phyloP scores from a whole-genome alignment of 2,888 invertebrate genomes.

The Metellina segmentata region DNA sequence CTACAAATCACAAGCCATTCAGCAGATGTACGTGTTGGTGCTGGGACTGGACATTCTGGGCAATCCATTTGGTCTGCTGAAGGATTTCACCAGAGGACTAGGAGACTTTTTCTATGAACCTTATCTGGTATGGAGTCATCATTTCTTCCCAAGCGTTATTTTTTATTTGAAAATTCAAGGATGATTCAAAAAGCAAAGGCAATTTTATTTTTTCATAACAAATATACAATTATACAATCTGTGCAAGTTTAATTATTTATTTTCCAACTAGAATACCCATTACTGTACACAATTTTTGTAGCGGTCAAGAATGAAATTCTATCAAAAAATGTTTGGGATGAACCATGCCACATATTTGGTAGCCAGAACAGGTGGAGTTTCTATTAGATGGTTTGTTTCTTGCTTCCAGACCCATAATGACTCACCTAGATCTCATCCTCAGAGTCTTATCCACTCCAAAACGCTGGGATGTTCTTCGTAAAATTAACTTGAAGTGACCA shows the following conservation, averaged over 20 bases:
- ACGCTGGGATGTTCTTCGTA: too few relatives aligned
- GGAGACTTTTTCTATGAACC: conserved; percentile 86
- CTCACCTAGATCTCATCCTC: too few relatives aligned
- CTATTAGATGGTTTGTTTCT: too few relatives aligned
- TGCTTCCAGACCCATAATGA: too few relatives aligned
- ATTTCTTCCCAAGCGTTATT: not conserved
- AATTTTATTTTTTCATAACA: not conserved
- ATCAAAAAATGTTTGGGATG: not conserved
- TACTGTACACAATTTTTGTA: not conserved
- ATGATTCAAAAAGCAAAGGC: not conserved
- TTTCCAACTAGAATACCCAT: not conserved
- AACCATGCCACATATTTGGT: too few relatives aligned
- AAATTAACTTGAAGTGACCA: too few relatives aligned
- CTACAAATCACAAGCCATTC: conserved; percentile 87
- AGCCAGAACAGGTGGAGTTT: too few relatives aligned
- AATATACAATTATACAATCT: not conserved
- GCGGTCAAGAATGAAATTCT: not conserved
- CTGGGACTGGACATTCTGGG: conserved; percentile 89
- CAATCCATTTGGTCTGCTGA: conserved; percentile 87
- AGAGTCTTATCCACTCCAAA: too few relatives aligned
- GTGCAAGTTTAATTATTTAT: not conserved
- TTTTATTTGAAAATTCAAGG: not conserved
- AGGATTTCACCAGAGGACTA: conserved; percentile 85
- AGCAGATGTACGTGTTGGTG: conserved; percentile 90
- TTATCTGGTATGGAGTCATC: conserved; percentile 82